These are phyloP conservation scores for Neopipo cinnamomea DNA, from an alignment of 2,113 vertebrate species.

Conservation along the genomic window DNA sequence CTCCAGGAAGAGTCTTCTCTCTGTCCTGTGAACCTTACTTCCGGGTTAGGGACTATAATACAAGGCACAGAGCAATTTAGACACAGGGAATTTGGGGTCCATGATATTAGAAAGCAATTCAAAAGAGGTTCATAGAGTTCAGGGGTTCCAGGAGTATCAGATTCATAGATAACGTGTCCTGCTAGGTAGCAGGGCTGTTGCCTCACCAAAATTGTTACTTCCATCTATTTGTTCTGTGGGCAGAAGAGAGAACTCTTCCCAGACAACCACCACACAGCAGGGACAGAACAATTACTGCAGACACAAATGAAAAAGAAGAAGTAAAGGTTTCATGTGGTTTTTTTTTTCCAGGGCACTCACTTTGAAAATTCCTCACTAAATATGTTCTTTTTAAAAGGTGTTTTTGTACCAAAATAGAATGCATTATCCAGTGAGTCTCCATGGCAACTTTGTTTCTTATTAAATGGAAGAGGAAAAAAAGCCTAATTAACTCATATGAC, in stretches of 20 bases:
- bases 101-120: neutral
- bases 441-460: conserved; percentile 76
- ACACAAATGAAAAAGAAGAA: neutral
- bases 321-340: neutral
- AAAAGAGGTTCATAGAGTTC: neutral
- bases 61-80: neutral
- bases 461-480: conserved; percentile 63
- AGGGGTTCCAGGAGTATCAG: neutral
- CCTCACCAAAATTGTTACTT: neutral
- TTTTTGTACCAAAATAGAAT: conserved; percentile 63
- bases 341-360: neutral
- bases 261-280: neutral
- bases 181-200: neutral
- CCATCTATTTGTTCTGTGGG: neutral
- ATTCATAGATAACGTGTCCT: neutral
- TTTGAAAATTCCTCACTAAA: conserved; percentile 43
- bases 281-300: neutral
- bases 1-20: neutral
- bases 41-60: neutral
- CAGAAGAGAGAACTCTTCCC: neutral
- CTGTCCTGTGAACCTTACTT: neutral
- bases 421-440: conserved; percentile 61
- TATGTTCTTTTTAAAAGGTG: conserved; percentile 42
- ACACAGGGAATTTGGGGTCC: neutral
- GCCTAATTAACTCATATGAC: conserved; percentile 65